These are phyloP conservation scores for Gymnosoma rotundatum DNA, from an alignment of 2,888 invertebrate genomes.

Conservation along the genomic window DNA sequence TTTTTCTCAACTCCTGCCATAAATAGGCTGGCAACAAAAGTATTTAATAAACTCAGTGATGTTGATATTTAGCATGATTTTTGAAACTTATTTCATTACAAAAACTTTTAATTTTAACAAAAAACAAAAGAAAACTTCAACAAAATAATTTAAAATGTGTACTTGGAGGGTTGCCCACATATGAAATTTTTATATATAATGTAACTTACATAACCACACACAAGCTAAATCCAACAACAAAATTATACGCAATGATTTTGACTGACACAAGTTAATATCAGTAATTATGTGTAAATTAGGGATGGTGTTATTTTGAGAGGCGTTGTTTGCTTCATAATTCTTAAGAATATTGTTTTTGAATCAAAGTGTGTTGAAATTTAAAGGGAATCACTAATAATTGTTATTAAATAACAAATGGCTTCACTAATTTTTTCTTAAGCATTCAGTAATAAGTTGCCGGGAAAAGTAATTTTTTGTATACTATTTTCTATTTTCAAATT, in stretches of 20 bases:
- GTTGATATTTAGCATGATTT: slow-evolving; percentile 60
- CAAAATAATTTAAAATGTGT: slow-evolving; percentile 14
- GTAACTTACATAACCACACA: not conserved
- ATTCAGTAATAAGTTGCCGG: too few species aligned
- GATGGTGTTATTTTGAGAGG: not conserved
- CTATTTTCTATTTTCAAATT: too few species aligned
- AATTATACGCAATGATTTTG: slow-evolving; percentile 45
- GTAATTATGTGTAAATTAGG: slow-evolving; percentile 22
- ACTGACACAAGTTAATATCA: slow-evolving; percentile 58
- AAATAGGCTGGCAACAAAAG: slow-evolving; percentile 28
- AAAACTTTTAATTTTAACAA: slow-evolving; percentile 41
- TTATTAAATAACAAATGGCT: too few species aligned
- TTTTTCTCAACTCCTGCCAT: not conserved
- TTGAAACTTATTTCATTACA: slow-evolving; percentile 60
- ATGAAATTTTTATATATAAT: slow-evolving; percentile 3
- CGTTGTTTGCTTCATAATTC: not conserved
- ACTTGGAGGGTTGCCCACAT: slow-evolving; percentile 20
- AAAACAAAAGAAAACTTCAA: not conserved
- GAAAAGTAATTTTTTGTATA: too few species aligned
- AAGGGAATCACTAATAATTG: too few species aligned
- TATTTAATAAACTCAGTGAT: slow-evolving; percentile 44
- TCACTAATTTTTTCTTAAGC: too few species aligned
- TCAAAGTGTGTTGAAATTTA: too few species aligned
- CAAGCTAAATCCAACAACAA: not conserved
- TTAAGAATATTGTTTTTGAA: too few species aligned